Evolutionary conservation across 2,888 invertebrate species (phyloP).

Genomic region (Sarcophaga subvicina): DNA sequence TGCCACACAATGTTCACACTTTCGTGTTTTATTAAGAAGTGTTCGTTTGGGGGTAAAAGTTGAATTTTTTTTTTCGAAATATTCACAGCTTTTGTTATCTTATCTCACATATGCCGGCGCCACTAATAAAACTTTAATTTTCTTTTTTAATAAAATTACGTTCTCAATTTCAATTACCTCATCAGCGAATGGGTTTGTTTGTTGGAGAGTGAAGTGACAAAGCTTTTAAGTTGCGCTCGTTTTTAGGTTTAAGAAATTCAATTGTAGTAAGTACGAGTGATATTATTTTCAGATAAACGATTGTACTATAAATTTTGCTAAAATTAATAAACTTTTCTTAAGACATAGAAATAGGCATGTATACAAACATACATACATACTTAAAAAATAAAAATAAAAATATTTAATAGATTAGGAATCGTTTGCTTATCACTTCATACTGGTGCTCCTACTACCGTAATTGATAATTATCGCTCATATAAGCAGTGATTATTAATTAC

Average conservation of each 20-base stretch:
- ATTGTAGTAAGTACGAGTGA: background rate
- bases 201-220: background rate
- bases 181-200: no score
- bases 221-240: background rate
- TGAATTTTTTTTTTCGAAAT: conserved; percentile 35
- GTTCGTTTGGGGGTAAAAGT: conserved; percentile 15
- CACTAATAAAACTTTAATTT: background rate
- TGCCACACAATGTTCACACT: conserved; percentile 18
- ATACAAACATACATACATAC: no score
- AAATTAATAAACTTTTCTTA: background rate
- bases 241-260: background rate
- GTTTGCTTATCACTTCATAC: no score
- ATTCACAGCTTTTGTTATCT: conserved; percentile 37
- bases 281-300: background rate
- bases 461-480: no score
- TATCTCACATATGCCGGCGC: background rate
- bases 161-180: background rate
- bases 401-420: no score
- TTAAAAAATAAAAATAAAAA: no score
- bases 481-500: no score
- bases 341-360: no score
- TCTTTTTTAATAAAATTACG: background rate
- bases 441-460: no score
- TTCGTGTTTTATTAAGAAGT: conserved; percentile 28
- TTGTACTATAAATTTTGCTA: background rate